phyloP scores from a whole-genome alignment of 2,888 invertebrate species.

The Acheta domesticus region DNA sequence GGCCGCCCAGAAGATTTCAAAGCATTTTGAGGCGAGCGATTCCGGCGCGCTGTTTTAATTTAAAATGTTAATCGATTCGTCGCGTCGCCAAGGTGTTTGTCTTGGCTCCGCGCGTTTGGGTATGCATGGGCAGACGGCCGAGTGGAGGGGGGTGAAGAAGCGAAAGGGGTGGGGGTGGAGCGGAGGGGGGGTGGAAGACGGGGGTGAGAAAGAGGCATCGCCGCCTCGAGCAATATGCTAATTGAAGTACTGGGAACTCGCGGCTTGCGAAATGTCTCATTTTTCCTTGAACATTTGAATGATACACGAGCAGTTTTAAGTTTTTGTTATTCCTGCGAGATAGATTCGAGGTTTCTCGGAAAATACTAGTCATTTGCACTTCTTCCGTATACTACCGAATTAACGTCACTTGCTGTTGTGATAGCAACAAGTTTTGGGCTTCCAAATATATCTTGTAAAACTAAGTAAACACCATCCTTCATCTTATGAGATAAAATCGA shows the following conservation, averaged over 20 bases:
- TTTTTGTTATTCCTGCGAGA: too few species aligned
- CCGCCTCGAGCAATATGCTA: not conserved
- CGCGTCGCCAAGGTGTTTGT: not conserved
- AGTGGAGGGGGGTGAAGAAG: not conserved
- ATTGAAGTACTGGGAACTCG: not conserved
- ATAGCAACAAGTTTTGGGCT: too few species aligned
- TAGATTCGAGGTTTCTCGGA: too few species aligned
- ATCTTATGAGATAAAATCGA: too few species aligned
- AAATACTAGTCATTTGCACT: too few species aligned
- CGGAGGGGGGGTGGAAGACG: not conserved
- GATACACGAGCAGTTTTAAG: not conserved
- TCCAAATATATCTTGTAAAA: too few species aligned
- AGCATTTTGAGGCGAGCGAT: not conserved
- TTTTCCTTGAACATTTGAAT: not conserved
- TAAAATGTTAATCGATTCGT: conserved; percentile 10
- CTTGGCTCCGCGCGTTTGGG: not conserved
- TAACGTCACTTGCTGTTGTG: too few species aligned
- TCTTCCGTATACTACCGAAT: too few species aligned
- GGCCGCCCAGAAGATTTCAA: not conserved
- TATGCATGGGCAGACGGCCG: conserved; percentile 7
- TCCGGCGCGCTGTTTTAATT: not conserved
- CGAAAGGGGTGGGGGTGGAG: not conserved
- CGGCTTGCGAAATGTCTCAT: conserved; percentile 5
- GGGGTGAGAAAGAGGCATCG: not conserved
- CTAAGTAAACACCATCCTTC: too few species aligned